Base-by-base conservation (phyloP, 2,888 invertebrate species). In the Sinelater perroti region DNA sequence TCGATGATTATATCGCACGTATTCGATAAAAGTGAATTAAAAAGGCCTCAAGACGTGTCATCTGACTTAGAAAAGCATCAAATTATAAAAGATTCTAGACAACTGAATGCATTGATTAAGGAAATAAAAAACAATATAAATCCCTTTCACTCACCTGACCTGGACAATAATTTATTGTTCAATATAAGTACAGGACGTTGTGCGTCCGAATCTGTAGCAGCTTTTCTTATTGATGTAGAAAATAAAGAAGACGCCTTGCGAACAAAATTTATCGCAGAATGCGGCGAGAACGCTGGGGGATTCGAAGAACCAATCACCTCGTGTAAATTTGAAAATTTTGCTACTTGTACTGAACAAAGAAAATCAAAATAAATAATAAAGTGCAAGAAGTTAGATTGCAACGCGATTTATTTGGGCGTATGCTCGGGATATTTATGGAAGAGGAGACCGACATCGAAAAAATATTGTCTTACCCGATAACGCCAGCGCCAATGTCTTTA, bases 361-460 rank as follows among this genome's bases (percentile, higher is more conserved):
- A 57, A 56, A 30, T 66, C 1, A 56, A 53, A 56, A 35, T 63
- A 14, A 60, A 63, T 55, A 59, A 58, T 11, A 71, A 69, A 67
- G 54, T 69, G 1, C 64, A 68, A 49, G 67, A 70, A 61, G 38
- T 72, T 0, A 21, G 49, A 17, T 46, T 70, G 26, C 69, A 71
- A 52, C 51, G 68, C 10, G 68, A 72, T 66, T 61, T 70, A 33
- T 72, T 72, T 60, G 69, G 68, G 0, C 61, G 65, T 5, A 54
- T 72, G 50, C 50, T 73, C n/a, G 65, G 58, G 1, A 38, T 68
- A 26, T 66, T 62, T n/a, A 42, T 67, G 36, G 56, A 66, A 7
- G 10, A 64, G 16, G 30, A 45, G 3, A 18, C 61, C 28, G 55
- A 67, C 38, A 47, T 66, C 13, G 47, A 38, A 7, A 63, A 64